phyloP scores from a whole-genome alignment of 2,797 vertebrate species.

The Sebastes itinus region DNA sequence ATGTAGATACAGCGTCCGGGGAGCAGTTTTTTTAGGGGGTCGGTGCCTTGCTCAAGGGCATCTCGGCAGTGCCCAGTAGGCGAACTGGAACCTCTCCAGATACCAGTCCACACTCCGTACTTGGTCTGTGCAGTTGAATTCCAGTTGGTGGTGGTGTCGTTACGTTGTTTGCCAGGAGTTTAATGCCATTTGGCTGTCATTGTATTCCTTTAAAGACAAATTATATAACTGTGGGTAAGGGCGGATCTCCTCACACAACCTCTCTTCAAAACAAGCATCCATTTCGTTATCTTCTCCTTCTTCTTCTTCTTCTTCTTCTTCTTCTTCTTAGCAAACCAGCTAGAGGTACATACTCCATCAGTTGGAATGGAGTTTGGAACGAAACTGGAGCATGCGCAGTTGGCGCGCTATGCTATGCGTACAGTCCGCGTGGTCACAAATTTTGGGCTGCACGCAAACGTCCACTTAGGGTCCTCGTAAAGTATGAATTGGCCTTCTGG shows the following conservation, averaged over 20 bases:
- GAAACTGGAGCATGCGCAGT: neutral
- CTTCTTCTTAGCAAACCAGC: neutral
- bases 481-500: neutral
- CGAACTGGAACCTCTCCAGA: too few relatives aligned
- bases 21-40: too few relatives aligned
- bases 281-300: neutral
- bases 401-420: too few relatives aligned
- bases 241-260: too few relatives aligned
- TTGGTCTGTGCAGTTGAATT: too few relatives aligned
- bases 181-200: neutral
- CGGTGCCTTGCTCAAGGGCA: too few relatives aligned
- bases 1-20: neutral
- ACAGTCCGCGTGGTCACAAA: too few relatives aligned
- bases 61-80: too few relatives aligned
- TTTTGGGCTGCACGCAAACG: neutral
- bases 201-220: neutral
- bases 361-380: accelerated
- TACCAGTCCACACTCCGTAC: too few relatives aligned
- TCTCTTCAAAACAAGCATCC: neutral
- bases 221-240: neutral
- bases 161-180: neutral
- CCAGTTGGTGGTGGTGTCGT: too few relatives aligned
- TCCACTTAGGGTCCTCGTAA: neutral
- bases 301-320: too few relatives aligned
- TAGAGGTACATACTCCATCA: neutral